Conservation (phyloP, 2,888 invertebrate species). For the Sesia apiformis region DNA sequence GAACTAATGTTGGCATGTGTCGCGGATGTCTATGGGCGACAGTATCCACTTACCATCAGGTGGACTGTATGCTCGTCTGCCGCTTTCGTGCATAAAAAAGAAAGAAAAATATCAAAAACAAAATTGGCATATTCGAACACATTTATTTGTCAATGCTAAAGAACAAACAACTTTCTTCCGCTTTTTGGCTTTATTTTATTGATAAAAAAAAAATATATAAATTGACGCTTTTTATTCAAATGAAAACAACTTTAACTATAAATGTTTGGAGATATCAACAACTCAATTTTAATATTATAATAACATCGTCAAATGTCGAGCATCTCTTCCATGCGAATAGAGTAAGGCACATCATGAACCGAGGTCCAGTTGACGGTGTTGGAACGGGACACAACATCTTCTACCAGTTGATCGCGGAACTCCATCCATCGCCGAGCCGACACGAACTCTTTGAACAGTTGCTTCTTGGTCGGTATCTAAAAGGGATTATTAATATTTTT, state of each 20-base stretch:
- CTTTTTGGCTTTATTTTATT: no score
- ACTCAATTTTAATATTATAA: neutral
- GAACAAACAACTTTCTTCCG: no score
- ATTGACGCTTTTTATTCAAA: neutral
- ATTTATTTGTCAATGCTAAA: no score
- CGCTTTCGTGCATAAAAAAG: no score
- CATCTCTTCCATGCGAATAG: slow-evolving; percentile 75
- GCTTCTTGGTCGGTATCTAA: slow-evolving; percentile 72
- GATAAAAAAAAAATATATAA: no score
- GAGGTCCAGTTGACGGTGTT: slow-evolving; percentile 71
- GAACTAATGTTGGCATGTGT: no score
- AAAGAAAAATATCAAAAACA: no score
- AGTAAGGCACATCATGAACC: slow-evolving; percentile 78
- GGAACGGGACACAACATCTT: slow-evolving; percentile 60
- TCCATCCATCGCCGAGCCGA: slow-evolving; percentile 72
- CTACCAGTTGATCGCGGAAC: slow-evolving; percentile 64
- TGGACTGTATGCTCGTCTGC: no score
- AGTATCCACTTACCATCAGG: no score
- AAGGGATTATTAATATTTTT: no score
- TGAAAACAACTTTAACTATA: neutral
- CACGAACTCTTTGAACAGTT: slow-evolving; percentile 73
- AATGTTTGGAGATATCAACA: slow-evolving; percentile 1
- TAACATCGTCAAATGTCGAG: slow-evolving; percentile 36
- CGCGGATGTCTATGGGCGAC: no score
- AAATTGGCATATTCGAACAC: no score